Base-by-base conservation (phyloP, 2,113 vertebrate species). In the Odontophorus gujanensis region DNA sequence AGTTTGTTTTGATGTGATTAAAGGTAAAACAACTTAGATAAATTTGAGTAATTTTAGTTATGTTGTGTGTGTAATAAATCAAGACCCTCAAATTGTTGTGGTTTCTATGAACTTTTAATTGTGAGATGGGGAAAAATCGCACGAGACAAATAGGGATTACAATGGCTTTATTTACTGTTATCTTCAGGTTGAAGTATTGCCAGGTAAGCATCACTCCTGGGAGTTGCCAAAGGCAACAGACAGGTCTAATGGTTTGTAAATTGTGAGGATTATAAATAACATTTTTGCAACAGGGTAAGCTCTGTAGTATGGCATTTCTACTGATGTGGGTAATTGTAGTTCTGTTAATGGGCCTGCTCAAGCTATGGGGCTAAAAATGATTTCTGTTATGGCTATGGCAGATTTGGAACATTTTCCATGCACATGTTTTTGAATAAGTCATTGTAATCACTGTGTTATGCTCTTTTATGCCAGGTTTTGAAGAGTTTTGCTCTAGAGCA, bases 291-390 rank as follows among this genome's bases (percentile, higher is more conserved):
- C 26, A 89, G 71, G 42, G 30, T 45, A 73, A 85, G 42, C 69
- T 83, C 69, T 81, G 61, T 84, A 75, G 62, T 92, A 36, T 18
- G 50, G 55, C 32, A 83, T 92, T 25, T 40, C 7, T 30, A 74
- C 53, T 77, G 67, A 45, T 93, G 55, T 3, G 3, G 45, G 48
- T 94, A 51, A 73, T 20, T 69, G 34, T 67, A 34, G 58, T 38
- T 83, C 80, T 90, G 82, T 93, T 91, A 87, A 85, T 88, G 51
- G 6, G 9, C 72, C 78, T 84, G 25, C n/a, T 86, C 71, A 86
- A 92, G 38, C 53, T 25, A 1, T 45, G 26, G 6, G 86, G 53
- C 28, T 94, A 81, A 84, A 67, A 92, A 47, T 45, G 25, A 9
- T 21, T 93, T 65, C 4, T 80, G 79, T 40, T 83, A 57, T 42